phyloP scores from a whole-genome alignment of 1,140 invertebrate species.

The Stenopsyche tienmushanensis region DNA sequence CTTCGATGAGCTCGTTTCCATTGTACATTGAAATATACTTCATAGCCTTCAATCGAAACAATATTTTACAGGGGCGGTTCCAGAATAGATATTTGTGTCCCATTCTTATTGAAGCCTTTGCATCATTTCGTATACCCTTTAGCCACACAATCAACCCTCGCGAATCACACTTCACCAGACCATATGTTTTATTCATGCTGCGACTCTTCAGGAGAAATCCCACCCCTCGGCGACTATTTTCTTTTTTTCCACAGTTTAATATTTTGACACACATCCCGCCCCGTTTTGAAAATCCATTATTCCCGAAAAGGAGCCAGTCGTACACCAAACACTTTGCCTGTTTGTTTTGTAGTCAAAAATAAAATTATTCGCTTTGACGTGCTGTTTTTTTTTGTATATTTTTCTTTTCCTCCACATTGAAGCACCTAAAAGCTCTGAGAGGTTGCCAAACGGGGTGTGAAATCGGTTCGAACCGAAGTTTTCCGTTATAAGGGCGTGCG shows the following conservation, averaged over 20 bases:
- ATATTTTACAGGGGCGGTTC: no score
- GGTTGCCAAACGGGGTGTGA: constrained; percentile 26
- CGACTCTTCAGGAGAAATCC: not conserved
- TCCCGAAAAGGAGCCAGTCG: not conserved
- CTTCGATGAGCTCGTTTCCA: no score
- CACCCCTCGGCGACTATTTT: not conserved
- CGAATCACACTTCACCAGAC: not conserved
- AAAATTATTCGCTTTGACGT: constrained; percentile 6
- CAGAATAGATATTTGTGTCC: no score
- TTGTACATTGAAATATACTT: no score
- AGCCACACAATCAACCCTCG: not conserved
- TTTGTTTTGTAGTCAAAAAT: constrained; percentile 19
- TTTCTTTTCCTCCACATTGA: not conserved
- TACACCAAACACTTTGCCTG: constrained; percentile 9
- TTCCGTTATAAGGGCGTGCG: not conserved
- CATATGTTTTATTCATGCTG: not conserved
- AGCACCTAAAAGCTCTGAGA: constrained; percentile 10
- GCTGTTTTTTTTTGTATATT: not conserved
- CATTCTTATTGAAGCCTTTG: not conserved
- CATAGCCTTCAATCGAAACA: no score
- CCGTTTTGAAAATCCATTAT: constrained; percentile 9
- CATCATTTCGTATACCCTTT: no score
- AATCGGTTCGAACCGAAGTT: constrained; percentile 13
- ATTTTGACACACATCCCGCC: constrained; percentile 4
- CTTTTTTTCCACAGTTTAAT: not conserved